Percentiles rank a stretch among this genome's conserved stretches.
These are phyloP conservation scores for Alcedo quadribrachys DNA, from an alignment of 2,797 vertebrate genomes.

Conservation along the genomic window DNA sequence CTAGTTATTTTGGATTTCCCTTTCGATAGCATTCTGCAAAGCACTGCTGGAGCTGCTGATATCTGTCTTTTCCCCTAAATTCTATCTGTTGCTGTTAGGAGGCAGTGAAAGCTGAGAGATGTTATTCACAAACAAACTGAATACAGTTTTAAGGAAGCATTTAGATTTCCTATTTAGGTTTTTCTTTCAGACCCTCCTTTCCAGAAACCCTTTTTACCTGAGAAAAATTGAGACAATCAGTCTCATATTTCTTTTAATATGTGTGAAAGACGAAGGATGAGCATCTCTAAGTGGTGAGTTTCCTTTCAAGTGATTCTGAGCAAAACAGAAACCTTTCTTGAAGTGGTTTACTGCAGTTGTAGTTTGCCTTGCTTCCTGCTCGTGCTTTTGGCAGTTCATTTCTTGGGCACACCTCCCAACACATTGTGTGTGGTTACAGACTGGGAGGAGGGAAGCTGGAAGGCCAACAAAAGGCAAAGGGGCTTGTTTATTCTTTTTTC, in stretches of 20 bases:
- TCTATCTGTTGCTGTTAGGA: background rate
- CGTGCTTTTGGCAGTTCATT: background rate
- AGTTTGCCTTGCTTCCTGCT: conserved; percentile 36
- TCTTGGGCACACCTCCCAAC: background rate
- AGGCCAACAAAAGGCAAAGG: background rate
- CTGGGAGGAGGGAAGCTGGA: background rate
- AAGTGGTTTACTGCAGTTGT: conserved; percentile 26
- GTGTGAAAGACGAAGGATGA: background rate
- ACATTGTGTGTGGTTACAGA: background rate
- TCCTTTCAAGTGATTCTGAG: background rate
- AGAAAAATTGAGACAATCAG: background rate
- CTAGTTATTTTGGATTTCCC: background rate
- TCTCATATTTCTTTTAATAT: background rate
- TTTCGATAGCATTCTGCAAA: background rate
- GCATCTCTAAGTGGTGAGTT: background rate
- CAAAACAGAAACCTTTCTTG: background rate
- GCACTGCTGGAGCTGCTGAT: background rate
- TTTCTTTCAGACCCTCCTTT: conserved; percentile 5
- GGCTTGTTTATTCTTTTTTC: background rate
- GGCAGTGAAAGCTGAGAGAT: background rate
- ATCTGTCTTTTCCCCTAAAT: background rate
- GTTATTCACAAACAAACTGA: background rate
- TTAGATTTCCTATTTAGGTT: conserved; percentile 10
- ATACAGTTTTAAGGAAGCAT: background rate
- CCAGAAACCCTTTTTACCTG: background rate